Evolutionary conservation across 2,113 vertebrate genomes (phyloP).

Genomic region (Seriola dumerili): DNA sequence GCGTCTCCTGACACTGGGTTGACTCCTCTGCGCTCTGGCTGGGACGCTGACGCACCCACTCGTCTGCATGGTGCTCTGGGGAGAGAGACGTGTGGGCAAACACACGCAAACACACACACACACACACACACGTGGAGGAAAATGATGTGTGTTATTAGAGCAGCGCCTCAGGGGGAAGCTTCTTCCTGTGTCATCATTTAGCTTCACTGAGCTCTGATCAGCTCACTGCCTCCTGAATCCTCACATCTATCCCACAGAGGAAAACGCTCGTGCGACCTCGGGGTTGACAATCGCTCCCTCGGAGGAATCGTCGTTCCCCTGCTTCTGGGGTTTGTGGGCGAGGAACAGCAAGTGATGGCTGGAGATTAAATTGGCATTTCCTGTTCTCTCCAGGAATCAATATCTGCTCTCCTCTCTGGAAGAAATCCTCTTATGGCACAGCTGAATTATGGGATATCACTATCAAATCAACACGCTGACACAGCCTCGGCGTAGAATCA

Average conservation of each 20-base stretch:
- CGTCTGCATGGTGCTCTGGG: constrained; percentile 84
- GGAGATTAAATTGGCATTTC: constrained; percentile 42
- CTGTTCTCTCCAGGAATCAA: constrained; percentile 46
- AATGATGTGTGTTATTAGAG: constrained; percentile 51
- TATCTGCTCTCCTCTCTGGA: constrained; percentile 23
- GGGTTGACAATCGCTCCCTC: constrained; percentile 4
- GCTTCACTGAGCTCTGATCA: constrained; percentile 23
- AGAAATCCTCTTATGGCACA: constrained; percentile 54
- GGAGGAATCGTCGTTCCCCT: constrained; percentile 1
- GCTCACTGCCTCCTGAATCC: constrained; percentile 35
- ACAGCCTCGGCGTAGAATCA: neutral
- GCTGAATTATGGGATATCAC: constrained; percentile 64
- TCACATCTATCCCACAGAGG: constrained; percentile 11
- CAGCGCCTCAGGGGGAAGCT: constrained; percentile 12
- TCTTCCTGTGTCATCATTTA: constrained; percentile 45
- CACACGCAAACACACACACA: neutral
- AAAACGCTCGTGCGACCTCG: constrained; percentile 14
- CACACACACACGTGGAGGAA: neutral
- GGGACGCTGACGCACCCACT: constrained; percentile 85
- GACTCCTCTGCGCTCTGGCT: constrained; percentile 79
- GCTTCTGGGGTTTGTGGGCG: neutral
- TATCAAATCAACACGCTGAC: constrained; percentile 37
- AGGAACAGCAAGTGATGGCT: constrained; percentile 7
- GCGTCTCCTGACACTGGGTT: constrained; percentile 81
- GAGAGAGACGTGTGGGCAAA: neutral